A percentile compares a stretch with the other conserved stretches of the same genome.
Evolutionary conservation across 2,888 invertebrate species (phyloP).

Genomic region (Blastobasis adustella): DNA sequence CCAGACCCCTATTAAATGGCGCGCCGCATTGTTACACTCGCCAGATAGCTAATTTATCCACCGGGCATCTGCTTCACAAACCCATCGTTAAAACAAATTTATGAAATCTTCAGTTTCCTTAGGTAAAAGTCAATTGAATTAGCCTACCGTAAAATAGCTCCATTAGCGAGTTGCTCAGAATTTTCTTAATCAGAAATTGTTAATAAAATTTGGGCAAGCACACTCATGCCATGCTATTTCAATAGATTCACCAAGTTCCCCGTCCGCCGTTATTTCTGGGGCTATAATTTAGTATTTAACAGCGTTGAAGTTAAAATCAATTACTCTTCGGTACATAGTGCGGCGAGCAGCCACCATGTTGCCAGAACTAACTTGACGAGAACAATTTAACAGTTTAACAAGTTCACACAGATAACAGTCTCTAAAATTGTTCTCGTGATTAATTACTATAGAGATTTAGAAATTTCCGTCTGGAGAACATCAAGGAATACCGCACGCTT

Average conservation of each 20-base stretch:
- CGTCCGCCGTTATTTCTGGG: background rate
- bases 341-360: slow-evolving; percentile 28
- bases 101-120: background rate
- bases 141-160: background rate
- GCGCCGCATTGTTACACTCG: slow-evolving; percentile 38
- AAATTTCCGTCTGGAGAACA: slow-evolving; percentile 10
- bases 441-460: slow-evolving; percentile 30
- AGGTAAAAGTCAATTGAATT: slow-evolving; percentile 3
- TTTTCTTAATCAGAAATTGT: slow-evolving; percentile 5
- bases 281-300: slow-evolving; percentile 16
- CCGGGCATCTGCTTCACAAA: slow-evolving; percentile 33
- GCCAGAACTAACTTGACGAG: slow-evolving; percentile 34
- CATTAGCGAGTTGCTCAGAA: no score
- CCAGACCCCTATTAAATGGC: slow-evolving; percentile 53
- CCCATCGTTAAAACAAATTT: slow-evolving; percentile 16
- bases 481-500: slow-evolving; percentile 14
- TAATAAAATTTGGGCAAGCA: background rate
- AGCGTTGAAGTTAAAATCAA: slow-evolving; percentile 7
- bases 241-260: background rate
- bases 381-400: slow-evolving; percentile 49
- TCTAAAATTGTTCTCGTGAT: slow-evolving; percentile 42
- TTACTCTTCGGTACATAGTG: slow-evolving; percentile 23
- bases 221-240: background rate
- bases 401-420: slow-evolving; percentile 38
- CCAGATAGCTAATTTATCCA: slow-evolving; percentile 42